Conservation (phyloP, 2,888 invertebrate genomes). For the Norana najaformis region DNA sequence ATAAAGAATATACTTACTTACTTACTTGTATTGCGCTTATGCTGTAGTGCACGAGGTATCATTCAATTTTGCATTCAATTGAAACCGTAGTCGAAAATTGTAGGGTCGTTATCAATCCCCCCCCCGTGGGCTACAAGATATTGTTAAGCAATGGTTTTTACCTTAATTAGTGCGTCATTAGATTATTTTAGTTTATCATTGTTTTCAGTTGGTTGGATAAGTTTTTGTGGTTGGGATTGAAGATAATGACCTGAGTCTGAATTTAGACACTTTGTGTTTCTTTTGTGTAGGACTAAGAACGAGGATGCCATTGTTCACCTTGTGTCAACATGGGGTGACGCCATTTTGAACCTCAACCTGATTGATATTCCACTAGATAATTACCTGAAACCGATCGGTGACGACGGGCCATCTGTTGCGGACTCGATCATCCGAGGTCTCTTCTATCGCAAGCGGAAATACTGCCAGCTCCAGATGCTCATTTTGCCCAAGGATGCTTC, state of each 20-base stretch:
- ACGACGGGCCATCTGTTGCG: background rate
- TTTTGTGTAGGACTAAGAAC: background rate
- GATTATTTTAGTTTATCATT: background rate
- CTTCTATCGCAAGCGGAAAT: slow-evolving; percentile 22
- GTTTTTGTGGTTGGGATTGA: background rate
- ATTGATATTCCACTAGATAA: background rate
- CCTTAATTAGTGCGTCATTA: background rate
- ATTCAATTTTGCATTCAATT: too few relatives aligned
- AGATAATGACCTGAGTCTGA: background rate
- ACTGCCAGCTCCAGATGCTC: slow-evolving; percentile 2
- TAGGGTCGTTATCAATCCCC: background rate
- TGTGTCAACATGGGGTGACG: background rate
- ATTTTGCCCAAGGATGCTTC: slow-evolving; percentile 14
- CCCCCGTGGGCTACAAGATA: background rate
- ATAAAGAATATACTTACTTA: too few relatives aligned
- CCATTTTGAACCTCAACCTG: slow-evolving; percentile 9
- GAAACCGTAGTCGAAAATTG: too few relatives aligned
- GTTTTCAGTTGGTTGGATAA: background rate
- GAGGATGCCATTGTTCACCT: background rate
- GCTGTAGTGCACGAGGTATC: too few relatives aligned
- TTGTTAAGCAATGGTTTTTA: too few relatives aligned
- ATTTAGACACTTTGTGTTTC: background rate
- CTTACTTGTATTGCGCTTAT: too few relatives aligned
- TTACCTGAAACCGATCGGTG: background rate
- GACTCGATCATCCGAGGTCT: slow-evolving; percentile 20